Evolutionary conservation across 2,797 vertebrate species (phyloP), one percentile per base, ranked within the genome.

Genomic region (Myotis planiceps): DNA sequence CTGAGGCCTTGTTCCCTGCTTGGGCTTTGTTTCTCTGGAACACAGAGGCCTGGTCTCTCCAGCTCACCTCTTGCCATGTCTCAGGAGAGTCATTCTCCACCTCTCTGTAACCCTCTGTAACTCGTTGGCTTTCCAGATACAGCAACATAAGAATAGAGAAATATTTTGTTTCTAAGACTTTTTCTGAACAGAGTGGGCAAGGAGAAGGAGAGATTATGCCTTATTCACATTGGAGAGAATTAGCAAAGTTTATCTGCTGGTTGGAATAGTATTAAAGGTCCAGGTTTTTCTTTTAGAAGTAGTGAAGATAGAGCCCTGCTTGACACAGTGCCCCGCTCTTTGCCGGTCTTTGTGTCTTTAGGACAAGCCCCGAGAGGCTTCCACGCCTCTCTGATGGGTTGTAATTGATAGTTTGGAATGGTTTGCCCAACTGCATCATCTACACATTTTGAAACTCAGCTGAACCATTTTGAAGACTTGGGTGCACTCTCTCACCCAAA

Each of bases 11-110:
- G 23, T 58, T 27, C 37, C 12, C 29, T 74, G 88, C 34, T 75
- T 84, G 14, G 83, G 15, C 55, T 58, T 85, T 75, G 60, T 34
- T 88, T 92, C 80, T 95, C 83, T 92, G 47, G 14, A 37, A 66
- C 85, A 82, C 29, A 94, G 80, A 65, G n/a, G 45, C n/a, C 47
- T 83, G 12, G 16, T 55, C 9, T 39, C 68, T 82, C 53, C 37
- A 63, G 29, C 25, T 86, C 42, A 16, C 42, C 29, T 65, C 18
- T 8, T 66, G 19, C 76, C 53, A 8, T 37, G 23, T 37, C 79
- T 94, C 58, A 45, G 29, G 37, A 83, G 49, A 79, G 42, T 51
- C n/a, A 5, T 37, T 79, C 27, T 47, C 29, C 55, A 72, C 12
- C 21, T 3, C 68, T 53, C 45, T 53, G 16, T 4, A 71, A 21